Base-by-base conservation (phyloP, 2,888 invertebrate species). In the Rhodophaea formosa region DNA sequence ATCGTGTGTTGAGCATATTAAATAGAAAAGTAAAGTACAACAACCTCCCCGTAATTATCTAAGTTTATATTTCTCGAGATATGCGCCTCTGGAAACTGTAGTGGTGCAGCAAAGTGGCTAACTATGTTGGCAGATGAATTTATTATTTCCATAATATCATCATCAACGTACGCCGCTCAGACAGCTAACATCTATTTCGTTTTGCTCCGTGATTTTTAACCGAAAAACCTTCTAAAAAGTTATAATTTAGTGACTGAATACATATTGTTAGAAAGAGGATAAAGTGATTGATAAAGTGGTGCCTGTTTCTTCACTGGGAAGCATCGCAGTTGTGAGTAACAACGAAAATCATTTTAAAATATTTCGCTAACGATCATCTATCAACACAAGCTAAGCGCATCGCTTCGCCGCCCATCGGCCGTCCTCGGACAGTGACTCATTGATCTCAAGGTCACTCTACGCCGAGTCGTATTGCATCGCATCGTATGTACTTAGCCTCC, bases 21-120 rank as follows among this genome's bases (percentile, higher is more conserved):
- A 51, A 46, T 46, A 46, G n/a, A 7, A 17, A 51, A 32, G 49
- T 10, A 49, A 51, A 51, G 51, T 51, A n/a, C 12, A 17, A 35
- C 16, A 35, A 35, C 35, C 35, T 15, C 35, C 1, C 8, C n/a
- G 39, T 39, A 39, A 39, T 39, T n/a, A 39, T 39, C 39, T 39
- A 39, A n/a, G 39, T 39, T 39, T 39, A 12, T 39, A 3, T 39
- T 39, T 39, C 12, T 39, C n/a, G 12, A 39, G 39, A 39, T 39
- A 39, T n/a, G 12, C 39, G 39, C 12, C 39, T 39, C 12, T 39
- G 10, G 10, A 39, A 39, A 12, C 39, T 12, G 3, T 39, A 39
- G 10, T 10, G 10, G 8, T 10, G 35, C 10, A 12, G 12, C 10
- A 35, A 35, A 8, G 32, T 32, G 8, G 8, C 32, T 32, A 32